phyloP scores from a whole-genome alignment of 2,113 vertebrate species.

The Motacilla alba region DNA sequence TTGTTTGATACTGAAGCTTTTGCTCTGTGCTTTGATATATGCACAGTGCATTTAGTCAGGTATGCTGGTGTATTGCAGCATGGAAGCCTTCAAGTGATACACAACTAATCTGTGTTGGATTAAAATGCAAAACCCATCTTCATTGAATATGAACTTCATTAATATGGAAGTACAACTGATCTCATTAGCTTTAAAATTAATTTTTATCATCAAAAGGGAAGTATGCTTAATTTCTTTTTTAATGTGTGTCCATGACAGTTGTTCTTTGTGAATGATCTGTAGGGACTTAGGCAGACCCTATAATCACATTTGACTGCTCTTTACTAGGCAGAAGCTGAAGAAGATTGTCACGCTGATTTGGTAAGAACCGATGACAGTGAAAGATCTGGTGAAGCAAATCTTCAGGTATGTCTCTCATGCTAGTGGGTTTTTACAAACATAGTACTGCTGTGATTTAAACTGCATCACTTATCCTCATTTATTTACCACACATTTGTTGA shows the following conservation, averaged over 20 bases:
- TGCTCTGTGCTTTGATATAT: not conserved
- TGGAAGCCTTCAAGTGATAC: not conserved
- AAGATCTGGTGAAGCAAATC: slow-evolving; percentile 82
- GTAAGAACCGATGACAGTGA: slow-evolving; percentile 82
- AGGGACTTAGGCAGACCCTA: not conserved
- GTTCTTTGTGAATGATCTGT: not conserved
- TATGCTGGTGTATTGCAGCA: not conserved
- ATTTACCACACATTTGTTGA: not conserved
- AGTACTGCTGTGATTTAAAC: not conserved
- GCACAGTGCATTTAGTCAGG: not conserved
- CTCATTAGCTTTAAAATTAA: not conserved
- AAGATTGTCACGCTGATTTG: slow-evolving; percentile 79
- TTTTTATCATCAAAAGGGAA: not conserved
- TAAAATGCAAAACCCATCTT: not conserved
- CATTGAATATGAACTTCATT: not conserved
- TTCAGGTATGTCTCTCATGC: slow-evolving; percentile 75
- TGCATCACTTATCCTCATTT: not conserved
- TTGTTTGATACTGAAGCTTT: not conserved
- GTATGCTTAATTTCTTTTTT: not conserved
- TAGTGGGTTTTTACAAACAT: not conserved
- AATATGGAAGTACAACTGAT: not conserved
- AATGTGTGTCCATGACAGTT: not conserved
- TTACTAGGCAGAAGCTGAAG: slow-evolving; percentile 88
- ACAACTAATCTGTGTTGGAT: not conserved
- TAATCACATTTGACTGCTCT: not conserved